Evolutionary conservation across 2,113 vertebrate genomes (phyloP).

Genomic region (Caretta caretta): DNA sequence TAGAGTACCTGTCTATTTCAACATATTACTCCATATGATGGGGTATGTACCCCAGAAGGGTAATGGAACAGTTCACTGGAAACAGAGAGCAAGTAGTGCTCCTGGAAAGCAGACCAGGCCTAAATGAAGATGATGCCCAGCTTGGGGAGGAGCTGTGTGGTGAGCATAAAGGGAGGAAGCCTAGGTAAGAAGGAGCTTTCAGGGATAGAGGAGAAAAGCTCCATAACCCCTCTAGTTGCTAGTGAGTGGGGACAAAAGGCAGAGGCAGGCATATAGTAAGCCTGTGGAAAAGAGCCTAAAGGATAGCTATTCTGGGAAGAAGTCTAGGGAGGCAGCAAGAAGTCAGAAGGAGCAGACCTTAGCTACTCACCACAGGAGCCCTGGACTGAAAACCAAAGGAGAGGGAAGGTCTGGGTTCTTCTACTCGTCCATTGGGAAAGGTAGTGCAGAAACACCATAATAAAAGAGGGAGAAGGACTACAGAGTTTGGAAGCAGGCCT

Average conservation of each 20-base stretch:
- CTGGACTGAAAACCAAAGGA: not conserved
- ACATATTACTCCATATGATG: not conserved
- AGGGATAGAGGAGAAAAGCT: not conserved
- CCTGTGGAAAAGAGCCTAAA: not conserved
- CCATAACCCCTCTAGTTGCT: not conserved
- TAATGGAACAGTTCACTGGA: not conserved
- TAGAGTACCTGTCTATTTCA: conserved; percentile 19
- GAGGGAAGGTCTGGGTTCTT: not conserved
- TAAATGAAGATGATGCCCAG: not conserved
- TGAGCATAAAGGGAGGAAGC: not conserved
- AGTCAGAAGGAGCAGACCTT: not conserved
- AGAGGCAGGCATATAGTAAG: too few relatives aligned
- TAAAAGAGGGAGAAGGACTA: not conserved
- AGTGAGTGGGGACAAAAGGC: too few relatives aligned
- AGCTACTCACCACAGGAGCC: not conserved
- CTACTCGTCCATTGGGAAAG: not conserved
- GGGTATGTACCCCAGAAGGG: not conserved
- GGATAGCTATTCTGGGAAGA: not conserved
- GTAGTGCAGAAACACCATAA: not conserved
- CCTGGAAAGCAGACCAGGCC: not conserved
- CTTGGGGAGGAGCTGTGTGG: not conserved
- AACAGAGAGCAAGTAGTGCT: not conserved
- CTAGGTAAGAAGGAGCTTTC: not conserved
- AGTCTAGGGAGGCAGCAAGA: not conserved
- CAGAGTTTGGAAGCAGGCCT: not conserved